Evolutionary conservation across 2,113 vertebrate genomes (phyloP), one percentile per base, ranked within the genome.

Genomic region (Tyto alba): DNA sequence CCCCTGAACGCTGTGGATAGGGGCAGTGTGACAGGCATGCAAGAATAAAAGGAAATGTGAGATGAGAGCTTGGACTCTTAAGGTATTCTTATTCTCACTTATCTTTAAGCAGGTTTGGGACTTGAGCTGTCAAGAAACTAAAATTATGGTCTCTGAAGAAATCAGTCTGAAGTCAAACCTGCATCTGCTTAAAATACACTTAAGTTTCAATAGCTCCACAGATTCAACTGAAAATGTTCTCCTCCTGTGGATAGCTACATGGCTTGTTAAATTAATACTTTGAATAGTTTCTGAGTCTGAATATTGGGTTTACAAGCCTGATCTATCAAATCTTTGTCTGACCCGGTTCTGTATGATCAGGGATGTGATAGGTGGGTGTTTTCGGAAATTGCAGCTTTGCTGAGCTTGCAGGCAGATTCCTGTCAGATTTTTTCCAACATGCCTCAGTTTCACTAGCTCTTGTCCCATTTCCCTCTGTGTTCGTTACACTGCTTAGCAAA

Each of bases 1-100:
- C 11, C 41, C 22, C 19, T 68, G 36, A 75, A 41, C 4, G 3
- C 19, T 18, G 17, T 45, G 50, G 13, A 6, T 27, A 56, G 12
- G 19, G 27, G 4, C 7, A 66, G 7, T 13, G 13, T 0, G 0
- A 40, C 0, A 2, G 18, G 13, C 29, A 14, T 23, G 15, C 0
- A 1, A 27, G 38, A 26, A 56, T n/a, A n/a, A 73, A 79, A 73
- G 4, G 9, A 80, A 18, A 22, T 30, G 30, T 21, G 43, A 75
- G 18, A 40, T 52, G 22, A 90, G 19, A 88, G 25, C 16, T n/a
- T 62, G 22, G 19, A 8, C 55, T 76, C 40, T n/a, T 74, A 32
- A 50, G 13, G 5, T 36, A 52, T 72, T 82, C 47, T 85, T 66
- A 48, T n/a, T 74, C 27, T 83, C 50, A 80, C n/a, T 85, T 73